Evolutionary conservation across 2,888 invertebrate genomes (phyloP).

Genomic region (Platycheirus albimanus): DNA sequence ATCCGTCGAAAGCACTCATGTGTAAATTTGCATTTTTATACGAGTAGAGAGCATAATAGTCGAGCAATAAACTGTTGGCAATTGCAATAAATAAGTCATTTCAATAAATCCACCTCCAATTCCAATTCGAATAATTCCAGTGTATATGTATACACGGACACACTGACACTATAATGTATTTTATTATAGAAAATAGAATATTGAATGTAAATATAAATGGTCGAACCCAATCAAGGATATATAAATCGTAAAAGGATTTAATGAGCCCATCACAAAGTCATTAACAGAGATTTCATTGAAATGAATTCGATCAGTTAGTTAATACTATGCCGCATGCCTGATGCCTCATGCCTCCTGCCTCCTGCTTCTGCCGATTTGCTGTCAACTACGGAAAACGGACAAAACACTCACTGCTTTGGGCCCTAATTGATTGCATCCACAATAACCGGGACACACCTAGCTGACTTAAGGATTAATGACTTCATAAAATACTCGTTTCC

Average conservation of each 20-base stretch:
- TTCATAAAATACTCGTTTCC: slow-evolving; percentile 43
- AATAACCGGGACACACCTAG: slow-evolving; percentile 43
- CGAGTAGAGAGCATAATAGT: too few species aligned
- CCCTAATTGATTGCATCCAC: slow-evolving; percentile 46
- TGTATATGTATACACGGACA: too few species aligned
- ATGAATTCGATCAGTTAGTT: slow-evolving; percentile 41
- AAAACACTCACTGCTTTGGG: slow-evolving; percentile 1
- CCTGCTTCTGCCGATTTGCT: too few species aligned
- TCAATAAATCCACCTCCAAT: slow-evolving; percentile 12
- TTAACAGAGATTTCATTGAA: slow-evolving; percentile 63
- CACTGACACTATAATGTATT: background rate
- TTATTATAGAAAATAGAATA: slow-evolving; percentile 11
- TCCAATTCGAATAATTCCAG: too few species aligned
- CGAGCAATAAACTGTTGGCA: slow-evolving; percentile 11
- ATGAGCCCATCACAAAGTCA: slow-evolving; percentile 53
- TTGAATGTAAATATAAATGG: background rate
- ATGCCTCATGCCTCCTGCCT: too few species aligned
- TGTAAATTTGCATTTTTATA: slow-evolving; percentile 6
- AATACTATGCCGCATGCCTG: slow-evolving; percentile 8
- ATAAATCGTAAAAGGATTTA: slow-evolving; percentile 46
- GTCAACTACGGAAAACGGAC: background rate
- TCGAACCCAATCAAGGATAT: slow-evolving; percentile 17
- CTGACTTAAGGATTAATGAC: slow-evolving; percentile 60
- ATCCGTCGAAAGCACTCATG: background rate
- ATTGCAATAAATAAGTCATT: slow-evolving; percentile 23